Evolutionary conservation across 2,888 invertebrate genomes (phyloP), one percentile per base, ranked within the genome.

Genomic region (Erpobdella octoculata): DNA sequence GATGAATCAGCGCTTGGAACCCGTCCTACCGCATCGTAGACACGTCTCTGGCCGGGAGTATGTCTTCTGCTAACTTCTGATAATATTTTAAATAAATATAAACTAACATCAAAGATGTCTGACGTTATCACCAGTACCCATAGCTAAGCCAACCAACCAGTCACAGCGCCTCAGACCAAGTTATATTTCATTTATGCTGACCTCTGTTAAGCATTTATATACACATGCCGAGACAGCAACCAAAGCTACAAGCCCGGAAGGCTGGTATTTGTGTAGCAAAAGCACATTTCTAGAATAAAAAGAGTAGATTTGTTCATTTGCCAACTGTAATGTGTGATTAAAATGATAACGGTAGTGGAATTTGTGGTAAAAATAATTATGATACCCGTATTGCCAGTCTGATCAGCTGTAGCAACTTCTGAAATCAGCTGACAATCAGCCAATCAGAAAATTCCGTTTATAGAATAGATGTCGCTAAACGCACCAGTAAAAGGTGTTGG

Each of bases 391-490:
- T 18, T 25, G 21, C 53, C 8, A 28, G 28, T 25, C 21, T 53
- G 53, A 53, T 69, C 69, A 69, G 69, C 69, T 69, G 69, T 58
- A 33, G 31, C 31, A 69, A 69, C 35, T 69, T 28, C 21, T 36
- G 33, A 69, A n/a, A 58, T 69, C 69, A 69, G 69, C 69, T 69
- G 69, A 69, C 58, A 41, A 15, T 58, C 35, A 35, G n/a, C 62
- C 62, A 62, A 62, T 62, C 28, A 35, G 35, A 62, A n/a, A 69
- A 58, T 69, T 48, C 25, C 21, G 12, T 67, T 18, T n/a, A 36
- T 41, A 28, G 31, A 33, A 69, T 36, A 69, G 69, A 69, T 69
- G 69, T 48, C 69, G 69, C 69, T 35, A 33, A n/a, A 35, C 33
- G n/a, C 5, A 15, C 28, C 33, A 5, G 31, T n/a, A 31, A n/a